A percentile compares a stretch with the other conserved stretches of the same genome.
Evolutionary conservation across 2,888 invertebrate genomes (phyloP).

Genomic region (Diarsia rubi): DNA sequence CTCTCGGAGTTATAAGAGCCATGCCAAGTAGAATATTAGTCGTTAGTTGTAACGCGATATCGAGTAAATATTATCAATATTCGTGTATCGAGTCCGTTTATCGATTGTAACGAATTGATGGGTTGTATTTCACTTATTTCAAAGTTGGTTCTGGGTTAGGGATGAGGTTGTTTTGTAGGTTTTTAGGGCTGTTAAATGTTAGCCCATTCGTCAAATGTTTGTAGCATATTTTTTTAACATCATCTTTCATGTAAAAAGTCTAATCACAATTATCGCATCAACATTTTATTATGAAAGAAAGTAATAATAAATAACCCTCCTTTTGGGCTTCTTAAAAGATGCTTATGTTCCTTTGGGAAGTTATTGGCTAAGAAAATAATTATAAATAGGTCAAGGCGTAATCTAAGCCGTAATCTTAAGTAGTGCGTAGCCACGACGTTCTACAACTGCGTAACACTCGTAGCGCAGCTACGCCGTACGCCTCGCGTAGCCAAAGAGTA

Average conservation of each 20-base stretch:
- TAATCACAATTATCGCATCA: neutral
- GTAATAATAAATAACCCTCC: too few species aligned
- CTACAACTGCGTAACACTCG: conserved; percentile 21
- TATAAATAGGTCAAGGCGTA: conserved; percentile 6
- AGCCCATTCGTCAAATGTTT: neutral
- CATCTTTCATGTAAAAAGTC: neutral
- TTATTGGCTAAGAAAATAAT: neutral
- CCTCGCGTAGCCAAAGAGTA: too few species aligned
- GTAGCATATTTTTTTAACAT: neutral
- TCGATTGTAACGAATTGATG: conserved; percentile 47
- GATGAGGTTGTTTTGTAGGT: conserved; percentile 11
- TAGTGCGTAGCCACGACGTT: neutral
- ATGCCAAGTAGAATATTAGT: conserved; percentile 73
- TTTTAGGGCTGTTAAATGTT: neutral
- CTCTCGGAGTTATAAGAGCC: conserved; percentile 66
- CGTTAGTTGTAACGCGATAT: conserved; percentile 74
- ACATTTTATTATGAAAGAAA: neutral
- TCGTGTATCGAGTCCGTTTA: conserved; percentile 68
- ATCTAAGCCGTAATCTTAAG: neutral
- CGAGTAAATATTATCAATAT: conserved; percentile 66
- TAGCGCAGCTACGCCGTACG: neutral
- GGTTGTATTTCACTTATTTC: conserved; percentile 45
- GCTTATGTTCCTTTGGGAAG: neutral
- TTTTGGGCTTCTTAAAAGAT: too few species aligned
- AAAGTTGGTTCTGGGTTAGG: conserved; percentile 42